Evolutionary conservation across 2,888 invertebrate species (phyloP).

Genomic region (Diarsia rubi): DNA sequence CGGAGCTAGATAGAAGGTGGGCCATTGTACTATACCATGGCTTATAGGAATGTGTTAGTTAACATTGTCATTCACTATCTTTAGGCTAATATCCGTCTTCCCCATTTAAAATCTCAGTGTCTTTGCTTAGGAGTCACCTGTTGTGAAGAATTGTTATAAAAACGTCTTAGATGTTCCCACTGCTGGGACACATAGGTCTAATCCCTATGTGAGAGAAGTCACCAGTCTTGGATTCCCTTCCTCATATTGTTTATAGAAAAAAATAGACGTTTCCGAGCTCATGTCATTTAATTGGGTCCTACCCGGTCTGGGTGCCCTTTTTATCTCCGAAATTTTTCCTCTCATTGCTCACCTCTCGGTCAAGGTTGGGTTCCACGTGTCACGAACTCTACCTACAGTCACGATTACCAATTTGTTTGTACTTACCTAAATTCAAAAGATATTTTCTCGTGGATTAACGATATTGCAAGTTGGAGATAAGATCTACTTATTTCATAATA

Average conservation of each 20-base stretch:
- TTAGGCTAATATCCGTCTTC: not conserved
- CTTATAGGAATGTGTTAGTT: not conserved
- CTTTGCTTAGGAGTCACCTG: not conserved
- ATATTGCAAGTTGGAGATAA: not conserved
- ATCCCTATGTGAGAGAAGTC: not conserved
- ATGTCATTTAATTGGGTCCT: conserved; percentile 23
- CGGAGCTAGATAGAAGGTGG: no score
- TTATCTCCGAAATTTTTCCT: conserved; percentile 8
- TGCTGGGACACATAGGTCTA: not conserved
- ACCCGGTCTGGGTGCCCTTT: conserved; percentile 7
- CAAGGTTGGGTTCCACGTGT: conserved; percentile 13
- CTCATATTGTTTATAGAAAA: no score
- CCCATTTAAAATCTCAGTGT: not conserved
- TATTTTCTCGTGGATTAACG: not conserved
- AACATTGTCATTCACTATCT: not conserved
- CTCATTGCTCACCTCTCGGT: conserved; percentile 2
- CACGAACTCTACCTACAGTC: not conserved
- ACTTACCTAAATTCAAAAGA: not conserved
- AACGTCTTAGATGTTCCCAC: not conserved
- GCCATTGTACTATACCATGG: no score
- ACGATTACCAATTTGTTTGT: not conserved
- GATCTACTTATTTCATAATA: no score
- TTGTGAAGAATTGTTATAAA: not conserved
- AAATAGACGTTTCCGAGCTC: conserved; percentile 1
- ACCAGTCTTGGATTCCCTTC: not conserved